These are phyloP conservation scores for Erpobdella octoculata DNA, from an alignment of 2,888 invertebrate species.

Conservation along the genomic window DNA sequence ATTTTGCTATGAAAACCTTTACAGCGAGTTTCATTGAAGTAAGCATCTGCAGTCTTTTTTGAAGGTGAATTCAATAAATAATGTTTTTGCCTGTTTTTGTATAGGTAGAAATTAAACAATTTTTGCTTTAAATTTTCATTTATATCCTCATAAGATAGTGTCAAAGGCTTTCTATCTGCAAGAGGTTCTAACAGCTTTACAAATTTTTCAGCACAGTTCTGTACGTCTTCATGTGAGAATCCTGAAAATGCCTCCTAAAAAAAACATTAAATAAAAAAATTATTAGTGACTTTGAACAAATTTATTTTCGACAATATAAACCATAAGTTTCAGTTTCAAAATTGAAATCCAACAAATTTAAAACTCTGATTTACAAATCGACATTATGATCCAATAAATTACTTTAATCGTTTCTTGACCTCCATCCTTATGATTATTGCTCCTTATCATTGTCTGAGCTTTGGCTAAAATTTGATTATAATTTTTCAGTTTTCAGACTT, in stretches of 20 bases:
- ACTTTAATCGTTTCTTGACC: no score
- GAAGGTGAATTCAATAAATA: neutral
- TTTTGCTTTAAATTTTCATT: neutral
- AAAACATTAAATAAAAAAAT: neutral
- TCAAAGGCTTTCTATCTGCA: neutral
- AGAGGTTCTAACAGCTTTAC: neutral
- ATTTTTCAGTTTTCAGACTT: neutral
- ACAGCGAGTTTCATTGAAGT: neutral
- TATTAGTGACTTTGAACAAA: neutral
- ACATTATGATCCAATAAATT: neutral
- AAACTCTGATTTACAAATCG: neutral
- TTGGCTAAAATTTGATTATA: neutral
- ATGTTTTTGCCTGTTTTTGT: neutral
- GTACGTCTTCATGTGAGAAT: neutral
- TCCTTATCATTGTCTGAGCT: no score
- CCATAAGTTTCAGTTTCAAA: neutral
- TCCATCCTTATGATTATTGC: no score
- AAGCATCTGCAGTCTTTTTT: neutral
- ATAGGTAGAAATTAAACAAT: conserved; percentile 1
- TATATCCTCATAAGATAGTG: neutral
- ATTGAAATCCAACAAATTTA: neutral
- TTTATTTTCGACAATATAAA: neutral
- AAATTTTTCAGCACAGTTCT: neutral
- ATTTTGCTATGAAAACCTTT: no score
- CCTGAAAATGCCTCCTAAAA: neutral